A percentile compares a stretch with the other conserved stretches of the same genome.
phyloP scores from a whole-genome alignment of 2,888 invertebrate genomes.

The Marasmarcha lunaedactyla region DNA sequence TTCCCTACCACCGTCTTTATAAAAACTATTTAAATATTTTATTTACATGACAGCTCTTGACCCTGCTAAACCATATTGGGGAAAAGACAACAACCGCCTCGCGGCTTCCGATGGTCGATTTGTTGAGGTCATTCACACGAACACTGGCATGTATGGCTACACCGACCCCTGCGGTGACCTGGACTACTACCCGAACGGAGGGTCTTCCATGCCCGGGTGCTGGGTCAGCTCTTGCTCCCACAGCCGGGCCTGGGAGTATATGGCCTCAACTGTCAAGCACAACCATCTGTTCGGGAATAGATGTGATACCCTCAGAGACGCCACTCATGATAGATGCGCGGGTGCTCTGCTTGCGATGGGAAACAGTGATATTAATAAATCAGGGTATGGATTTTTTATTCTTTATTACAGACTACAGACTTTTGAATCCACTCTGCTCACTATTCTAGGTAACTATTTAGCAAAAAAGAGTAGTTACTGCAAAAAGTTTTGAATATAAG shows the following conservation, averaged over 20 bases:
- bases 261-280: slow-evolving; percentile 34
- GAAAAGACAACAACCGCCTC: slow-evolving; percentile 25
- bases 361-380: slow-evolving; percentile 31
- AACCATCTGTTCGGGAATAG: slow-evolving; percentile 32
- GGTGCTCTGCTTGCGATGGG: slow-evolving; percentile 32
- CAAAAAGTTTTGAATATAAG: no score
- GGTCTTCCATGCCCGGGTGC: slow-evolving; percentile 42
- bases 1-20: no score
- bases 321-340: slow-evolving; percentile 24
- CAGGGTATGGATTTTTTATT: slow-evolving; percentile 20
- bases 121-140: slow-evolving; percentile 54
- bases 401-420: background rate
- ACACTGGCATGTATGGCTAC: slow-evolving; percentile 30
- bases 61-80: slow-evolving; percentile 49
- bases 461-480: no score
- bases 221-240: slow-evolving; percentile 37
- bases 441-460: background rate
- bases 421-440: background rate
- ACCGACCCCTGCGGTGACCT: slow-evolving; percentile 34
- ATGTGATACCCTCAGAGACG: slow-evolving; percentile 26
- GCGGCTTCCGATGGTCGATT: slow-evolving; percentile 32
- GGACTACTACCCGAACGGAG: slow-evolving; percentile 48
- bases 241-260: slow-evolving; percentile 30
- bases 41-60: slow-evolving; percentile 51
- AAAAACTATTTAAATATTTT: no score